Evolutionary conservation across 2,797 vertebrate genomes (phyloP).

Genomic region (Liparis tanakae): DNA sequence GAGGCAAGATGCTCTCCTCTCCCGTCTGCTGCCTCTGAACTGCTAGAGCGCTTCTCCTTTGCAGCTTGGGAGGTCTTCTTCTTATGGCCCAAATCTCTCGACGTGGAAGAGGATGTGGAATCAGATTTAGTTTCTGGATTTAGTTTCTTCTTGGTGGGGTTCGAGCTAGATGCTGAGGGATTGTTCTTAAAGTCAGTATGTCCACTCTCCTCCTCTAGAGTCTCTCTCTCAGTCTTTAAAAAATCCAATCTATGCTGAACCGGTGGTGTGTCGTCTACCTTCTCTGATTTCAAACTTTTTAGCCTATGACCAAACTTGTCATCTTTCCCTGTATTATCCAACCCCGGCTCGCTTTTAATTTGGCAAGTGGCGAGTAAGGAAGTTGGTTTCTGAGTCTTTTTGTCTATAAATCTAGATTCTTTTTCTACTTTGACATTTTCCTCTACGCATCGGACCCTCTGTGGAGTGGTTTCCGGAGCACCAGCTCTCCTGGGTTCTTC

Average conservation of each 20-base stretch:
- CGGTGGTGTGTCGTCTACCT: slow-evolving; percentile 1
- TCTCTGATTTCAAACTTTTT: slow-evolving; percentile 33
- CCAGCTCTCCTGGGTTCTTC: slow-evolving; percentile 34
- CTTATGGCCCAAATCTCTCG: slow-evolving; percentile 56
- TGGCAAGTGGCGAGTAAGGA: slow-evolving; percentile 11
- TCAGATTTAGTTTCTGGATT: slow-evolving; percentile 71
- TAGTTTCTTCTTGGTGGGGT: slow-evolving; percentile 72
- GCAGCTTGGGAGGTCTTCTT: slow-evolving; percentile 68
- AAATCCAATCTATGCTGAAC: slow-evolving; percentile 19
- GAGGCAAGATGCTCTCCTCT: slow-evolving; percentile 53
- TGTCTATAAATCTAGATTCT: slow-evolving; percentile 48
- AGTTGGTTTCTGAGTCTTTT: slow-evolving; percentile 42
- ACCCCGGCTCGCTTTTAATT: slow-evolving; percentile 68
- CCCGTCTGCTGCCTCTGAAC: slow-evolving; percentile 77
- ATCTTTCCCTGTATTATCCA: slow-evolving; percentile 35
- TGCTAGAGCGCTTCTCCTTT: slow-evolving; percentile 79
- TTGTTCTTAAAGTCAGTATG: slow-evolving; percentile 23
- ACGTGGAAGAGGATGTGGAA: slow-evolving; percentile 71
- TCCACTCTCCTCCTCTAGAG: slow-evolving; percentile 19
- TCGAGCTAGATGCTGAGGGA: slow-evolving; percentile 76
- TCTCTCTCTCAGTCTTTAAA: slow-evolving; percentile 44
- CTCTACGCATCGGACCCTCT: slow-evolving; percentile 16
- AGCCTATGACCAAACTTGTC: neutral
- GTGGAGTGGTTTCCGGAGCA: slow-evolving; percentile 27
- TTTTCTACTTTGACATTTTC: slow-evolving; percentile 50